Base-by-base conservation (phyloP, 2,888 invertebrate species). In the Chouioia cunea region DNA sequence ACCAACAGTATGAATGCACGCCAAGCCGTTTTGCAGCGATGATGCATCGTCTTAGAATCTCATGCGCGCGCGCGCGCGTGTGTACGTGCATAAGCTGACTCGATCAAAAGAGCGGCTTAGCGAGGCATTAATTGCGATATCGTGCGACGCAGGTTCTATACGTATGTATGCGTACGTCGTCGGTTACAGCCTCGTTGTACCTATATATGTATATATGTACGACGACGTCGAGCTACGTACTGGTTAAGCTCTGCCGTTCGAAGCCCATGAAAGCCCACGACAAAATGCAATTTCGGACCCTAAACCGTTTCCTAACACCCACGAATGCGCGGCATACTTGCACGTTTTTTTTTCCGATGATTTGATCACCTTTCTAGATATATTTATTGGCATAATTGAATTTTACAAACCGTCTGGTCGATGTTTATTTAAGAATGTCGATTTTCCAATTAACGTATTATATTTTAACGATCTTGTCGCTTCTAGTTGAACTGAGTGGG, bases 51-150 rank as follows among this genome's bases (percentile, higher is more conserved):
- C 48, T 48, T 15, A 27, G 27, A 27, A 27, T 27, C 27, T 2
- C 6, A 6, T 27, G 27, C 6, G 27, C 6, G 27, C 6, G 48
- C 15, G 48, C 15, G 16, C 12, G 48, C 15, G 16, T 48, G 48
- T 48, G 48, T 48, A 15, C 1, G 47, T 3, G 47, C 14, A 15
- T 48, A 15, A 14, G 65, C 65, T 50, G 67, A 47, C 48, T 63
- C 50, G 68, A 56, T 68, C 62, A 68, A 68, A 68, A 68, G 68
- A 68, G 62, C 50, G 27, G 56, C 48, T 68, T 68, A 68, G 68
- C 62, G 44, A 48, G 56, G 56, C 62, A 68, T 68, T 62, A 67
- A 67, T 67, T 67, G 59, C 67, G 53, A 67, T 67, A 67, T 67
- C 59, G 15, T 27, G 60, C 50, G 12, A 36, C 6, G 60, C 14